phyloP scores from a whole-genome alignment of 2,113 vertebrate species.

The Centropristis striata region DNA sequence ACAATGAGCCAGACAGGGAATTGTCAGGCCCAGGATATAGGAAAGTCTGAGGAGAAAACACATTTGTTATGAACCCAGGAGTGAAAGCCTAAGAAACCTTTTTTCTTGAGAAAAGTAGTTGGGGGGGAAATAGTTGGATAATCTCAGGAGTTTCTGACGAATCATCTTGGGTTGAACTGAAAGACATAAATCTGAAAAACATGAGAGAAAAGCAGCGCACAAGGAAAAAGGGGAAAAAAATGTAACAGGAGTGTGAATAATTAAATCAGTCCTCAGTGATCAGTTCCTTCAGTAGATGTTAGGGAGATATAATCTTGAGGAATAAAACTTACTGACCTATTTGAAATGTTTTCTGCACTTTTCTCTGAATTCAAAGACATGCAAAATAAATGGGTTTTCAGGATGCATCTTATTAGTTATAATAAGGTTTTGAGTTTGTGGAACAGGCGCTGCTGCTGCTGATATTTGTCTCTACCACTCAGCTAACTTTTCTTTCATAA shows the following conservation, averaged over 20 bases:
- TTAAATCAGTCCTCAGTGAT: slow-evolving; percentile 57
- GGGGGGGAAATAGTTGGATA: not conserved
- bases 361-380: slow-evolving; percentile 28
- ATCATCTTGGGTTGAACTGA: slow-evolving; percentile 47
- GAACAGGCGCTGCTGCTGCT: slow-evolving; percentile 4
- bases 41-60: slow-evolving; percentile 46
- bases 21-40: slow-evolving; percentile 31
- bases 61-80: slow-evolving; percentile 51
- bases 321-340: slow-evolving; percentile 60
- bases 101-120: slow-evolving; percentile 38
- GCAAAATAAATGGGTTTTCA: slow-evolving; percentile 15
- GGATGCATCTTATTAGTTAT: slow-evolving; percentile 14
- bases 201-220: slow-evolving; percentile 13
- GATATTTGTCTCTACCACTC: slow-evolving; percentile 3
- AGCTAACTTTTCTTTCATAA: not conserved
- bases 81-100: slow-evolving; percentile 28
- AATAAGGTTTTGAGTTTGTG: slow-evolving; percentile 3
- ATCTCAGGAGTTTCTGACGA: slow-evolving; percentile 22
- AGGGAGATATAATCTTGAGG: slow-evolving; percentile 20
- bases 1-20: slow-evolving; percentile 38
- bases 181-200: slow-evolving; percentile 51
- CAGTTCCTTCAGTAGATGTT: slow-evolving; percentile 34
- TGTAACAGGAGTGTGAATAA: slow-evolving; percentile 53
- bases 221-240: slow-evolving; percentile 25
- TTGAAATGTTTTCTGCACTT: slow-evolving; percentile 33